A percentile compares a stretch with the other conserved stretches of the same genome.
Evolutionary conservation across 2,888 invertebrate genomes (phyloP).

Genomic region (Colostygia pectinataria): DNA sequence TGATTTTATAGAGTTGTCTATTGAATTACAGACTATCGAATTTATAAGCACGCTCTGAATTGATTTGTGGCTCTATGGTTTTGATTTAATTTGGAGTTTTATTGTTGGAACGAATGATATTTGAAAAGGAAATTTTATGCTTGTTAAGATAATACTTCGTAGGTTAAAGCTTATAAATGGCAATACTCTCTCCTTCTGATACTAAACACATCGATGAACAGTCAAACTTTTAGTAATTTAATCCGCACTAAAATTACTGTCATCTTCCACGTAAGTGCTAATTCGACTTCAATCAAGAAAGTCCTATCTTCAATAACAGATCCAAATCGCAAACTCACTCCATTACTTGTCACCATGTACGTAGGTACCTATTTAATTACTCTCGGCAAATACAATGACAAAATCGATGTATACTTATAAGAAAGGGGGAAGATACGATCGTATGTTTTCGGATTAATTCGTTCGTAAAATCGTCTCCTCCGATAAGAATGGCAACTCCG

Average conservation of each 20-base stretch:
- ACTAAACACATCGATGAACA: background rate
- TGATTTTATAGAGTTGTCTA: slow-evolving; percentile 64
- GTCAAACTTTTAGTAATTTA: slow-evolving; percentile 26
- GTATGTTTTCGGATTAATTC: slow-evolving; percentile 83
- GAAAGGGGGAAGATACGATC: slow-evolving; percentile 73
- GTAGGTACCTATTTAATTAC: slow-evolving; percentile 77
- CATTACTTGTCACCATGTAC: slow-evolving; percentile 47
- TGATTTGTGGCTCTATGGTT: slow-evolving; percentile 43
- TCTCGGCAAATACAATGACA: slow-evolving; percentile 71
- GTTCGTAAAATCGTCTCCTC: slow-evolving; percentile 81
- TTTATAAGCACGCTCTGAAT: slow-evolving; percentile 45
- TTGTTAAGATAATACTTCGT: too few species aligned
- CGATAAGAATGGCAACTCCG: slow-evolving; percentile 82
- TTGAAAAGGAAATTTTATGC: background rate
- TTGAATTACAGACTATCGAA: slow-evolving; percentile 61
- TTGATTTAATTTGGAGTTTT: slow-evolving; percentile 41
- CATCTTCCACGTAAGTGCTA: slow-evolving; percentile 31
- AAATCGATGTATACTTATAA: slow-evolving; percentile 64
- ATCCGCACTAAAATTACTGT: slow-evolving; percentile 31
- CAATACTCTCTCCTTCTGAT: background rate
- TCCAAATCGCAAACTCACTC: slow-evolving; percentile 31
- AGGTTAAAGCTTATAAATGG: too few species aligned
- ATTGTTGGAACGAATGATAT: slow-evolving; percentile 21
- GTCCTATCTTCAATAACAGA: slow-evolving; percentile 32
- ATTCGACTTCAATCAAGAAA: slow-evolving; percentile 29